Evolutionary conservation across 2,888 invertebrate genomes (phyloP).

Genomic region (Lymantria monacha): DNA sequence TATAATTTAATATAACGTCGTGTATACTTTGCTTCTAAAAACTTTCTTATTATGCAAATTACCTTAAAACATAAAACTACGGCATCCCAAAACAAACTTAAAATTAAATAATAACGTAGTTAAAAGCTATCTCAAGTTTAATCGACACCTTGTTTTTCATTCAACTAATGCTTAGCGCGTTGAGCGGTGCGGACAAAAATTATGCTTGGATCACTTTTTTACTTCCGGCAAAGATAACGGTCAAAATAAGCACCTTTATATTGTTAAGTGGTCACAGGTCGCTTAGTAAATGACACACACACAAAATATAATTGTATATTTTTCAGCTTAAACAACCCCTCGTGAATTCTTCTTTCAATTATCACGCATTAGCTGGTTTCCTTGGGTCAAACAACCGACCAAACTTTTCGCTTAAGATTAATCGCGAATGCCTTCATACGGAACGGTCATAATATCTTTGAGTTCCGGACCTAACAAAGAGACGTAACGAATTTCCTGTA

Average conservation of each 20-base stretch:
- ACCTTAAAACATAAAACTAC: conserved; percentile 38
- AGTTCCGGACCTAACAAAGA: conserved; percentile 65
- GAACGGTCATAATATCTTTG: conserved; percentile 63
- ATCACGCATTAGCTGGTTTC: conserved; percentile 67
- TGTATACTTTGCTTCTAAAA: conserved; percentile 27
- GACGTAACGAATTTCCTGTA: conserved; percentile 60
- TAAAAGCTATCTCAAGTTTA: conserved; percentile 66
- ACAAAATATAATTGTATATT: conserved; percentile 48
- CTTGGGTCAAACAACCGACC: conserved; percentile 46
- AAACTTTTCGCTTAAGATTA: conserved; percentile 58
- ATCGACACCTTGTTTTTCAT: conserved; percentile 74
- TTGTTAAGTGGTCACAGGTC: conserved; percentile 66
- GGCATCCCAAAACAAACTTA: conserved; percentile 59
- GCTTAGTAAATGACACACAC: conserved; percentile 54
- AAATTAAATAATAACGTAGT: conserved; percentile 64
- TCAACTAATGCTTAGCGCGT: conserved; percentile 59
- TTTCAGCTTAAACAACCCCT: conserved; percentile 43
- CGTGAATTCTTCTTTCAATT: conserved; percentile 56
- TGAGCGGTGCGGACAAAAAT: conserved; percentile 60
- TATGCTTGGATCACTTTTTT: conserved; percentile 66
- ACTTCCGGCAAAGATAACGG: conserved; percentile 75
- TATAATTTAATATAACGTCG: conserved; percentile 19
- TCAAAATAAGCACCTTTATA: conserved; percentile 70
- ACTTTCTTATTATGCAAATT: conserved; percentile 41
- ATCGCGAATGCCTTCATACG: conserved; percentile 54